Evolutionary conservation across 2,113 vertebrate genomes (phyloP), one percentile per base, ranked within the genome.

Genomic region (Hirundichthys speculiger): DNA sequence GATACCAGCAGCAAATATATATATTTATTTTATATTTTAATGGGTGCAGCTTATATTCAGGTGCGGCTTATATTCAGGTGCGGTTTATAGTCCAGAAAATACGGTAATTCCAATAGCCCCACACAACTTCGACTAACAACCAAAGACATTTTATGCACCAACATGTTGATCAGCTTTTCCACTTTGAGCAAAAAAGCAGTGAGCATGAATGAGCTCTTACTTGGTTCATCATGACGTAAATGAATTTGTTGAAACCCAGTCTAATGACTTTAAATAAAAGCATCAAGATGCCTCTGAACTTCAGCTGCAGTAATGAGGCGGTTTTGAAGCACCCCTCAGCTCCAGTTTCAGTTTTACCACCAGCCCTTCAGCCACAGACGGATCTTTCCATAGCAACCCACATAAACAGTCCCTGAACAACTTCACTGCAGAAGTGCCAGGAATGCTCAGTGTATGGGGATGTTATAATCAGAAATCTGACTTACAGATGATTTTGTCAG

Each of bases 341-440:
- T 85, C 59, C 55, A 64, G 75, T 88, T 89, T 80, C 84, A 85
- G 46, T 53, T 24, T 75, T 52, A 77, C 69, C 52, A 65, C 63
- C 67, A 48, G 58, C 56, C 62, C 62, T 49, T 72, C 24, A 71
- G 75, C 82, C 84, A 61, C 86, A 86, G 65, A 62, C 82, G 22
- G 77, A 69, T 69, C 73, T 61, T 66, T 80, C 84, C 90, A 84
- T 92, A 79, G 90, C 82, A 91, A 92, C 91, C 60, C 76, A 89
- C 88, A 88, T 84, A 93, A 91, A 92, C 87, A 91, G 76, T 71
- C 55, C 56, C 66, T 2, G 4, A 81, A 69, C 62, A 58, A 64
- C 47, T 46, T 45, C 0, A 8, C 77, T 40, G 58, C 53, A 60
- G 50, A 24, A 59, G 47, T 55, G 55, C 67, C 58, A 82, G 56